Evolutionary conservation across 2,888 invertebrate genomes (phyloP).

Genomic region (Sympetrum striolatum): DNA sequence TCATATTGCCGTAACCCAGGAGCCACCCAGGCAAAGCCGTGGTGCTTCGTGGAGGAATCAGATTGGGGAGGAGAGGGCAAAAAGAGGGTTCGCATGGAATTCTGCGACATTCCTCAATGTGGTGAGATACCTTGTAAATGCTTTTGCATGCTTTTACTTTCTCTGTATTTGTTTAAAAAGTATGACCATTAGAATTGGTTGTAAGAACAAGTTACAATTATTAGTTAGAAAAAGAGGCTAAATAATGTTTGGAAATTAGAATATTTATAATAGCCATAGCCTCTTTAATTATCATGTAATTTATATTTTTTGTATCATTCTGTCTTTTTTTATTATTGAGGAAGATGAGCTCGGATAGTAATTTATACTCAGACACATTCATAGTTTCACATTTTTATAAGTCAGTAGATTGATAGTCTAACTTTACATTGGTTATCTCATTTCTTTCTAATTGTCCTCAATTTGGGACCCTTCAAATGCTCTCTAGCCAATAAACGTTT

Average conservation of each 20-base stretch:
- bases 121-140: constrained; percentile 61
- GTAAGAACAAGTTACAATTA: too few species aligned
- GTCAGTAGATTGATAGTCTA: too few species aligned
- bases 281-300: neutral
- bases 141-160: neutral
- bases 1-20: constrained; percentile 93
- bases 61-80: constrained; percentile 6
- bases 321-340: too few species aligned
- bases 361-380: too few species aligned
- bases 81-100: constrained; percentile 70
- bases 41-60: constrained; percentile 70
- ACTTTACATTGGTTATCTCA: too few species aligned
- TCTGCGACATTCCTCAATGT: constrained; percentile 89
- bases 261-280: neutral
- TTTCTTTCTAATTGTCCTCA: too few species aligned
- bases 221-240: too few species aligned
- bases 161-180: neutral
- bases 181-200: neutral
- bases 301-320: too few species aligned
- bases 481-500: too few species aligned
- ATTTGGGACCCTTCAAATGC: too few species aligned
- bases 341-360: too few species aligned
- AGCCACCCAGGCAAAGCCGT: constrained; percentile 79
- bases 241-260: neutral
- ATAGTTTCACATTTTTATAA: too few species aligned